Conservation (phyloP, 1,140 invertebrate species). For the Drosophila paulistorum region DNA sequence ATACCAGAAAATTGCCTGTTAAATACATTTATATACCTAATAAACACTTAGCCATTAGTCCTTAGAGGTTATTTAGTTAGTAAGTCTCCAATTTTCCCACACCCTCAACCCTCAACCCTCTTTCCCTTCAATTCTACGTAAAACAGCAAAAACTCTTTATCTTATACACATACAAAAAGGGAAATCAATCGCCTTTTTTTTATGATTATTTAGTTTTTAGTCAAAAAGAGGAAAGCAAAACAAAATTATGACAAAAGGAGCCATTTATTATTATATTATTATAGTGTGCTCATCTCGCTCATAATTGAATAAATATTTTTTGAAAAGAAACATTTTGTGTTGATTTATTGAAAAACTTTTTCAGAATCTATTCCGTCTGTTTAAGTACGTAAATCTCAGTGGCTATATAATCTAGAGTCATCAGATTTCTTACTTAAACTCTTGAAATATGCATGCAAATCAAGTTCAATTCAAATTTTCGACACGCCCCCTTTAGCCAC, state of each 20-base stretch:
- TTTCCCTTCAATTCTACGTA: slow-evolving; percentile 20
- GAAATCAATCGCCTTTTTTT: slow-evolving; percentile 21
- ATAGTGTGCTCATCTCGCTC: slow-evolving; percentile 57
- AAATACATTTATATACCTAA: slow-evolving; percentile 78
- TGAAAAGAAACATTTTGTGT: slow-evolving; percentile 20
- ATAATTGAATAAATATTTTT: slow-evolving; percentile 66
- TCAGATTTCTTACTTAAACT: no score
- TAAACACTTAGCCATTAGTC: slow-evolving; percentile 55
- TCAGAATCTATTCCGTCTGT: no score
- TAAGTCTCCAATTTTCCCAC: slow-evolving; percentile 38
- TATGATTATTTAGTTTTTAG: slow-evolving; percentile 73
- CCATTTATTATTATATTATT: slow-evolving; percentile 56
- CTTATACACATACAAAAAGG: slow-evolving; percentile 15
- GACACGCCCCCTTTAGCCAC: no score
- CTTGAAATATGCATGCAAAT: no score
- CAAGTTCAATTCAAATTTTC: no score
- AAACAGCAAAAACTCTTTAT: slow-evolving; percentile 49
- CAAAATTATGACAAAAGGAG: slow-evolving; percentile 59
- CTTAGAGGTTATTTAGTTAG: slow-evolving; percentile 76
- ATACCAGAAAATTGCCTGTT: slow-evolving; percentile 79
- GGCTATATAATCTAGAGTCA: no score
- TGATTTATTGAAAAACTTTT: no score
- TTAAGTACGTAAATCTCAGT: no score
- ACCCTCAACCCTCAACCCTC: neutral
- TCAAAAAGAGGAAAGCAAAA: slow-evolving; percentile 2